Evolutionary conservation across 2,113 vertebrate genomes (phyloP).

Genomic region (Centropus unirufus): DNA sequence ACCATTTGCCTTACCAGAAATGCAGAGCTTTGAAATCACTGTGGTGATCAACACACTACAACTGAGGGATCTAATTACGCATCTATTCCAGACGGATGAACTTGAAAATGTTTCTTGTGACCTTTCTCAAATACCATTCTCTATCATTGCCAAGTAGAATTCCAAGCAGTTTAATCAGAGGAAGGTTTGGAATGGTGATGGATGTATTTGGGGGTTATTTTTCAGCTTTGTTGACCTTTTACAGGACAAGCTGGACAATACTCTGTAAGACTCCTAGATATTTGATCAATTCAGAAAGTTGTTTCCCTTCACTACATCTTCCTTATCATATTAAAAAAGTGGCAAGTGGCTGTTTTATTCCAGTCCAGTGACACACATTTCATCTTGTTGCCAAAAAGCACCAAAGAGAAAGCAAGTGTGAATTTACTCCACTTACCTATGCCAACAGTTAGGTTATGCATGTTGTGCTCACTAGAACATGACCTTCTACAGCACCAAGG

Average conservation of each 20-base stretch:
- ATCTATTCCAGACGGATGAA: conserved; percentile 58
- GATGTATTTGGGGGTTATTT: background rate
- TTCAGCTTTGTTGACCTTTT: background rate
- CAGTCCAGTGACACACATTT: background rate
- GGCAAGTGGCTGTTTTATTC: background rate
- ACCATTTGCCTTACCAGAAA: background rate
- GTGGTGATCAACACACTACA: background rate
- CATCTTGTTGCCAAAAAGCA: background rate
- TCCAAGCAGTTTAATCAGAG: conserved; percentile 40
- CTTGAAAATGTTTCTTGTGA: conserved; percentile 63
- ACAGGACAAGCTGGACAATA: background rate
- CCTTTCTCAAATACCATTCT: conserved; percentile 71
- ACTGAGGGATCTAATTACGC: background rate
- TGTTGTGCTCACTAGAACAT: fast-evolving
- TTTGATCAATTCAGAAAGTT: background rate
- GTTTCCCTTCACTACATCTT: background rate
- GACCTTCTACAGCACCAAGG: background rate
- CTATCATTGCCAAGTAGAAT: conserved; percentile 34
- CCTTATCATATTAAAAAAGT: background rate
- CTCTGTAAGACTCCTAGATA: background rate
- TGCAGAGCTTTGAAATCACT: background rate
- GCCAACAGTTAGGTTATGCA: background rate
- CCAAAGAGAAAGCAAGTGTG: background rate
- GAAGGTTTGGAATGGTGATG: background rate
- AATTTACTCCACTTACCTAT: background rate